A percentile compares a stretch with the other conserved stretches of the same genome.
phyloP scores from a whole-genome alignment of 2,888 invertebrate species.

The Cistogaster globosa region DNA sequence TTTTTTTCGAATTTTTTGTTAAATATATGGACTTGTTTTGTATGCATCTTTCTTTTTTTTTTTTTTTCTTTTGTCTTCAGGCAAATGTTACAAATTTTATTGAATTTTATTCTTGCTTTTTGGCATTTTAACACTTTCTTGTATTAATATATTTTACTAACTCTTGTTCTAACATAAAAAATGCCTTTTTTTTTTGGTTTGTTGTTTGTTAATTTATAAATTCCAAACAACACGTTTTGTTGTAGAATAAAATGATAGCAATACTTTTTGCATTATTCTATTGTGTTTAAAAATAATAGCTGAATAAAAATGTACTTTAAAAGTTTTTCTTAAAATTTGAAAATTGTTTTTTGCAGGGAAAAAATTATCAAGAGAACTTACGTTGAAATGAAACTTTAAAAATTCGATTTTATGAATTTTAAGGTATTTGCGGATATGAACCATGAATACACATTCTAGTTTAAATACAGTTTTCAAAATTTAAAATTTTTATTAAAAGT shows the following conservation, averaged over 20 bases:
- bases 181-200: not conserved
- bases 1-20: slow-evolving; percentile 21
- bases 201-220: slow-evolving; percentile 1
- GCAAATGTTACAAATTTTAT: slow-evolving; percentile 32
- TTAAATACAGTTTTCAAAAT: too few species aligned
- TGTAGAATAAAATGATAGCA: slow-evolving; percentile 34
- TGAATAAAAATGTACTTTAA: too few species aligned
- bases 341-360: too few species aligned
- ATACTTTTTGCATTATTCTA: not conserved
- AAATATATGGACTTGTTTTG: slow-evolving; percentile 62
- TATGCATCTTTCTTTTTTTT: slow-evolving; percentile 22
- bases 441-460: too few species aligned
- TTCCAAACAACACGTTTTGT: slow-evolving; percentile 61
- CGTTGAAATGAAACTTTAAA: too few species aligned
- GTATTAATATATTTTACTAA: not conserved
- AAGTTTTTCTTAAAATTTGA: too few species aligned
- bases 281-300: not conserved
- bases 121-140: slow-evolving; percentile 9
- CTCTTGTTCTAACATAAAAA: too few species aligned
- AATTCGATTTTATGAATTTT: too few species aligned
- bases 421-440: too few species aligned
- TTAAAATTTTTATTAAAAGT: too few species aligned
- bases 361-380: too few species aligned
- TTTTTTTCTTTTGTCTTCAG: slow-evolving; percentile 6
- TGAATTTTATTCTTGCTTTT: not conserved